Base-by-base conservation (phyloP, 1,140 invertebrate genomes). In the Heterodera carotae region DNA sequence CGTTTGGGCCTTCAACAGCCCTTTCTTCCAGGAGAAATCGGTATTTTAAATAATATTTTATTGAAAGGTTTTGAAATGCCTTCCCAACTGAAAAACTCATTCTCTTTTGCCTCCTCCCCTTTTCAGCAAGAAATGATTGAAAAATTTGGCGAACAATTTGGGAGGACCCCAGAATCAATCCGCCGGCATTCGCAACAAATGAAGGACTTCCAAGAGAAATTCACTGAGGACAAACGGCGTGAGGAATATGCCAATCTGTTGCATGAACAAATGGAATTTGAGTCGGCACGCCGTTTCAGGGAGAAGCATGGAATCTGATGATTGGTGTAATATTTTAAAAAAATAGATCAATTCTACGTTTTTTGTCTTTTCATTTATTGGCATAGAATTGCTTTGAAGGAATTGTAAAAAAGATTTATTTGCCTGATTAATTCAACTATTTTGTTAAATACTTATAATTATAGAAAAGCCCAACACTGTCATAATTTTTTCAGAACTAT, bases 241-340 rank as follows among this genome's bases (percentile, higher is more conserved):
- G 69, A 71, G n/a, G 69, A 71, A 2, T 33, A 71, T 71, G 69
- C 39, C 8, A 71, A 71, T n/a, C 48, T 71, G 48, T 48, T 71
- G 69, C 48, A n/a, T 15, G 69, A 71, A 48, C 69, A 71, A n/a
- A 71, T 71, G 69, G 69, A 48, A 25, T 71, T 71, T 48, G 69
- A 71, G 33, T 48, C 48, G 33, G 69, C 69, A 2, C 48, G 59
- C 48, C 48, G 34, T 29, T 48, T 71, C 59, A 71, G 69, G 22
- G 59, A 71, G n/a, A 29, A 53, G n/a, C 39, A 71, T n/a, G 69
- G 69, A 8, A 43, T 71, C 59, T 71, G 59, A 70, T 22, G n/a
- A n/a, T 34, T 69, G 2, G 15, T 69, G 27, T 36, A 7, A 6
- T 43, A 8, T 43, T 8, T 43, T 43, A 43, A 43, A n/a, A n/a